These are phyloP conservation scores for Thalpophila matura DNA, from an alignment of 2,888 invertebrate species.

Conservation along the genomic window DNA sequence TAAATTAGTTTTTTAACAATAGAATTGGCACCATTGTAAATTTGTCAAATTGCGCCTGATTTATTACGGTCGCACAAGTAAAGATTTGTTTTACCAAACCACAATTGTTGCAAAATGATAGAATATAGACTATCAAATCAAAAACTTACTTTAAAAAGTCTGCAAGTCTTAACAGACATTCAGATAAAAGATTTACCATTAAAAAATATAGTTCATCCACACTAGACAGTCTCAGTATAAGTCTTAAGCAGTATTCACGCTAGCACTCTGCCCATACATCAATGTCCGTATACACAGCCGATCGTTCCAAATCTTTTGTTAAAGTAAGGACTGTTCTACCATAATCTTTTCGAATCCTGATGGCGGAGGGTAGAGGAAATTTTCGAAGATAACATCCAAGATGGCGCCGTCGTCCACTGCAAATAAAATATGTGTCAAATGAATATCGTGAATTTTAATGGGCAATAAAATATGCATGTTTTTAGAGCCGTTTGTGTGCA, in stretches of 20 bases:
- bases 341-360: constrained; percentile 98
- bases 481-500: too few relatives aligned
- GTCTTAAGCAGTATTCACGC: constrained; percentile 58
- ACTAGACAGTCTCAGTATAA: constrained; percentile 58
- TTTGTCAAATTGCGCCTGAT: too few relatives aligned
- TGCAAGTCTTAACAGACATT: constrained; percentile 30
- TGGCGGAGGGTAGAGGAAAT: constrained; percentile 96
- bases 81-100: too few relatives aligned
- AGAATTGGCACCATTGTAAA: too few relatives aligned
- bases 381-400: constrained; percentile 97
- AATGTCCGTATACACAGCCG: constrained; percentile 66
- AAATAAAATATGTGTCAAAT: constrained; percentile 62
- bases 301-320: constrained; percentile 78
- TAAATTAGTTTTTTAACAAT: too few relatives aligned
- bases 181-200: constrained; percentile 51
- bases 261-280: constrained; percentile 52
- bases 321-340: constrained; percentile 98
- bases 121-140: too few relatives aligned
- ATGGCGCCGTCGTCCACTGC: constrained; percentile 99
- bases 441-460: neutral
- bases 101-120: too few relatives aligned
- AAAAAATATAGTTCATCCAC: constrained; percentile 61
- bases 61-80: too few relatives aligned
- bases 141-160: neutral
- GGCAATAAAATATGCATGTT: neutral